A percentile compares a stretch with the other conserved stretches of the same genome.
Evolutionary conservation across 53 echinoderm and acorn worm species (phyloP).

Genomic region (Apostichopus leukothele): DNA sequence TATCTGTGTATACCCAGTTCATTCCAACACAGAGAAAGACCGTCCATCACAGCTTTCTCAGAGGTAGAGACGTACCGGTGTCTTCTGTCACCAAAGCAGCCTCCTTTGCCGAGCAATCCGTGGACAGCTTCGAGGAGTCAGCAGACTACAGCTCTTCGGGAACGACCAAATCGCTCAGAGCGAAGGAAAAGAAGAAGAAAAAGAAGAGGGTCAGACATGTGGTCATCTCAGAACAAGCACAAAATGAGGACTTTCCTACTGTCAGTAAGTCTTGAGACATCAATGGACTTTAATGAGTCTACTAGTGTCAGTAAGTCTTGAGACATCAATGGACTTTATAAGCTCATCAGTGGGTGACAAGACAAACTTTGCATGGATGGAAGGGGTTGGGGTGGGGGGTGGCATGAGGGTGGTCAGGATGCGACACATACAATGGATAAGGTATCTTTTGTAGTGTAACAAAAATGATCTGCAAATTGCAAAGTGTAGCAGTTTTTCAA

Average conservation of each 20-base stretch:
- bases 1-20: not conserved
- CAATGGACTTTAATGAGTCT: not conserved
- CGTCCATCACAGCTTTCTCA: not conserved
- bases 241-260: conserved; percentile 9
- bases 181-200: conserved; percentile 68
- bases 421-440: too few relatives aligned
- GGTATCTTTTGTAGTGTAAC: too few relatives aligned
- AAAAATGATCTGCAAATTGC: too few relatives aligned
- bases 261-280: conserved; percentile 17
- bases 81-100: not conserved
- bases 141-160: conserved; percentile 50
- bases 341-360: too few relatives aligned
- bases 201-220: conserved; percentile 65
- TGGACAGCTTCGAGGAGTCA: conserved; percentile 78
- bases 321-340: too few relatives aligned
- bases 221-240: conserved; percentile 66
- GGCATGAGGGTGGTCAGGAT: too few relatives aligned
- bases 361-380: too few relatives aligned
- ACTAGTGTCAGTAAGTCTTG: too few relatives aligned
- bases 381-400: too few relatives aligned
- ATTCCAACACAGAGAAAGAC: conserved; percentile 19
- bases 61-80: conserved; percentile 23
- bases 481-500: too few relatives aligned
- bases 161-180: conserved; percentile 43
- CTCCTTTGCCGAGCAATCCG: conserved; percentile 51